phyloP scores from a whole-genome alignment of 2,113 vertebrate species.

The Atlantisia rogersi region DNA sequence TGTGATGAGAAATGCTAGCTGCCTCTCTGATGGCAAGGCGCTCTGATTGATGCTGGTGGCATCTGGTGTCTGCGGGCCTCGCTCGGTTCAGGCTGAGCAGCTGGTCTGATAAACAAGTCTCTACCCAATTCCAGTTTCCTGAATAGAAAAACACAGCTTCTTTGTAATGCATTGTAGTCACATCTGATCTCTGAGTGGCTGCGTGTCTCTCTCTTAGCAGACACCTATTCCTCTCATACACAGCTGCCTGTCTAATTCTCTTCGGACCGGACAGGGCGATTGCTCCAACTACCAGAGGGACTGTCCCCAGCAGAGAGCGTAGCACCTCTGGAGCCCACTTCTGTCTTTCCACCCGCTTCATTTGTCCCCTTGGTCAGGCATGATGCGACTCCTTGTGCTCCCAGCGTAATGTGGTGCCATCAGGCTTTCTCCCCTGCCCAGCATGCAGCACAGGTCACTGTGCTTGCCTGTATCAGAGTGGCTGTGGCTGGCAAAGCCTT shows the following conservation, averaged over 20 bases:
- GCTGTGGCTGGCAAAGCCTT: background rate
- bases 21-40: background rate
- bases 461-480: background rate
- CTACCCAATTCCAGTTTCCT: conserved; percentile 55
- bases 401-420: background rate
- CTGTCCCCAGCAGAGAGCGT: background rate
- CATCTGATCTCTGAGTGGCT: conserved; percentile 38
- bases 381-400: background rate
- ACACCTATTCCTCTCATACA: conserved; percentile 36
- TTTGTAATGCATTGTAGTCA: conserved; percentile 60
- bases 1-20: background rate
- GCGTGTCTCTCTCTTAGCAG: background rate
- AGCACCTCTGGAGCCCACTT: background rate
- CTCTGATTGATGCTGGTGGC: conserved; percentile 50
- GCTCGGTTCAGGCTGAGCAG: background rate
- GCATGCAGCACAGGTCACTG: rapidly evolving
- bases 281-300: background rate
- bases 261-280: rapidly evolving
- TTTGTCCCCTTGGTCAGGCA: background rate
- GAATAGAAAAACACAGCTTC: conserved; percentile 67
- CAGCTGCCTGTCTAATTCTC: conserved; percentile 48
- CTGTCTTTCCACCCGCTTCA: background rate
- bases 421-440: background rate
- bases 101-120: conserved; percentile 66
- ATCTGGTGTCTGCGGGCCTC: conserved; percentile 42